Evolutionary conservation across 53 echinoderm and acorn worm species (phyloP).

Genomic region (Crossaster papposus): DNA sequence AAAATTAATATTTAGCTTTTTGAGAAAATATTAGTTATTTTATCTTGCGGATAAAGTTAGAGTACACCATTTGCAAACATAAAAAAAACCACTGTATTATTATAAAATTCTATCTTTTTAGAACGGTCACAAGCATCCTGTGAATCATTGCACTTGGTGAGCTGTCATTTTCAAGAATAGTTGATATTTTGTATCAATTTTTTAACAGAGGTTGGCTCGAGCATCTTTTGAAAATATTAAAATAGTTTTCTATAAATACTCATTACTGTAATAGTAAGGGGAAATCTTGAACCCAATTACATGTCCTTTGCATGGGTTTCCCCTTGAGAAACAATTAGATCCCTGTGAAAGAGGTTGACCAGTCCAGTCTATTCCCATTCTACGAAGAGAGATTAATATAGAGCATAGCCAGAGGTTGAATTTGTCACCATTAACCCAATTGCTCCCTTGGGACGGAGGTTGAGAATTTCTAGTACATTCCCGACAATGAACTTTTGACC

Average conservation of each 20-base stretch:
- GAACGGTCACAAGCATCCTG: too few relatives aligned
- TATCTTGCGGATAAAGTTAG: too few relatives aligned
- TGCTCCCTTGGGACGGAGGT: conserved; percentile 38
- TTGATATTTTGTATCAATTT: too few relatives aligned
- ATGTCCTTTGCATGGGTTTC: not conserved
- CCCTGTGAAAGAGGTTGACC: conserved; percentile 35
- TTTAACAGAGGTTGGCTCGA: too few relatives aligned
- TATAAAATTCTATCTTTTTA: too few relatives aligned
- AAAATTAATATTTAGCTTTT: too few relatives aligned
- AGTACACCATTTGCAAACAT: too few relatives aligned
- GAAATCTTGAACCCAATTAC: not conserved
- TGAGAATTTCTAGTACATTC: conserved; percentile 5
- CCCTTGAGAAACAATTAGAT: conserved; percentile 25
- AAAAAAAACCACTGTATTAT: too few relatives aligned
- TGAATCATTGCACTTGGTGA: too few relatives aligned
- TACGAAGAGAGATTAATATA: not conserved
- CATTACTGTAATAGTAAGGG: not conserved
- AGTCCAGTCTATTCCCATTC: not conserved
- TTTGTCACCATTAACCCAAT: conserved; percentile 6
- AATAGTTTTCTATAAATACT: not conserved
- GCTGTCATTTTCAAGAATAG: too few relatives aligned
- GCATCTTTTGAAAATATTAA: too few relatives aligned
- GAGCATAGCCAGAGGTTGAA: conserved; percentile 6
- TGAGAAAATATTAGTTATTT: too few relatives aligned
- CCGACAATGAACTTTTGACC: not conserved